A percentile compares a stretch with the other conserved stretches of the same genome.
Conservation (phyloP, 1,140 invertebrate species). For the Tachypleus tridentatus region DNA sequence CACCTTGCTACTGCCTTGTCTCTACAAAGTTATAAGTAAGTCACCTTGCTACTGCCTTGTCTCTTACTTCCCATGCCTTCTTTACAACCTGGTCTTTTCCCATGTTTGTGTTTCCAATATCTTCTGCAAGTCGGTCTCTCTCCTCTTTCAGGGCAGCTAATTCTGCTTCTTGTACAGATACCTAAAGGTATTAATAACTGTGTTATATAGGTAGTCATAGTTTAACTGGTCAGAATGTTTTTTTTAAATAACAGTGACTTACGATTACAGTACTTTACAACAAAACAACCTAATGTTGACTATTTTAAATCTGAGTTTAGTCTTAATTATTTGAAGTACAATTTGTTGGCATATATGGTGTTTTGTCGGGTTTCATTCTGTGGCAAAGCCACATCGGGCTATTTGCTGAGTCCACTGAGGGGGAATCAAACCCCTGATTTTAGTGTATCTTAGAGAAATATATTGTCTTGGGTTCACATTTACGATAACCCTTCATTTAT, state of each 20-base stretch:
- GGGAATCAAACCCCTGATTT: too few species aligned
- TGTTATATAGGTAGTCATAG: too few species aligned
- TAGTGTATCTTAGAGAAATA: too few species aligned
- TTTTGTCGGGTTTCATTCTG: neutral
- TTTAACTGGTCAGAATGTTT: neutral
- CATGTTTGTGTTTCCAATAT: conserved; percentile 43
- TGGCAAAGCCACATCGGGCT: too few species aligned
- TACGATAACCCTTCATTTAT: too few species aligned
- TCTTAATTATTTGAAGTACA: neutral
- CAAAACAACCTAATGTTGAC: conserved; percentile 4
- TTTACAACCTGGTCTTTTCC: conserved; percentile 59
- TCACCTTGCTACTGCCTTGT: conserved; percentile 63
- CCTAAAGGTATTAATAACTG: conserved; percentile 32
- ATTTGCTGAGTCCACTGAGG: too few species aligned
- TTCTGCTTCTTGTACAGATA: conserved; percentile 68
- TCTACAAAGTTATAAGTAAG: neutral
- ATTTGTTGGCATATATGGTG: neutral
- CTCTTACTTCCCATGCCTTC: conserved; percentile 62
- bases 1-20: neutral
- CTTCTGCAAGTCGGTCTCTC: conserved; percentile 58
- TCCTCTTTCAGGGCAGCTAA: conserved; percentile 64
- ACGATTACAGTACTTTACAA: neutral
- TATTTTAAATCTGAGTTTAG: conserved; percentile 4
- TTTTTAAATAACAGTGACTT: conserved; percentile 4
- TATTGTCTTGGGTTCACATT: too few species aligned